Base-by-base conservation (phyloP, 2,113 vertebrate genomes). In the Cygnus atratus region DNA sequence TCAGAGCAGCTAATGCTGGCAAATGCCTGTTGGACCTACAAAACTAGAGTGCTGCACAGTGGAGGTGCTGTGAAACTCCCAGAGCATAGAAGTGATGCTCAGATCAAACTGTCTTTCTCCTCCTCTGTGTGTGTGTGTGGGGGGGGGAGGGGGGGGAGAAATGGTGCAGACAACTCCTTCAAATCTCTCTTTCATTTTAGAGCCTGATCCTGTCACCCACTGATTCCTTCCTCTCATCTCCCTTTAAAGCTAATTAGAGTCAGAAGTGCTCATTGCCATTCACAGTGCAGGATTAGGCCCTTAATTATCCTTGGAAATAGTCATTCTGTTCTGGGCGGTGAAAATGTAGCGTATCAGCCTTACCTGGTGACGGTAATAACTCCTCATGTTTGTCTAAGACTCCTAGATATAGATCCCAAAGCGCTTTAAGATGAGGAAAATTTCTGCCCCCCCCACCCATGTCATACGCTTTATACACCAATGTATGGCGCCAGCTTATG, bases 1-100 rank as follows among this genome's bases (percentile, higher is more conserved):
- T 97, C 94, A 95, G 92, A 96, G 92, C 88, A 77, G 67, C 88
- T 97, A 96, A 96, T 89, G 90, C 95, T 93, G 88, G 94, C 83
- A 96, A 96, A 95, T 96, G 90, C 91, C 92, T 94, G 11, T 94
- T 96, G 95, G 91, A 94, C 96, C 86, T 88, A 90, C 94, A 93
- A 57, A 96, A 93, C 92, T 87, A 95, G 58, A 61, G 50, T 71
- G 84, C 84, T 89, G 71, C 92, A 54, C 67, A 35, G 77, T 37
- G 55, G 87, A 94, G 96, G 67, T 96, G 92, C 92, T 93, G 73
- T 90, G 88, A 85, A 94, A 94, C 79, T 96, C 88, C 90, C 82
- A 92, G 84, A 93, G 93, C 83, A 75, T 85, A 37, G 55, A 81
- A 95, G 89, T 21, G 61, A 66, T 88, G 63, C 76, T 80, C 66